phyloP scores from a whole-genome alignment of 2,113 vertebrate genomes.

The Phylloscopus trochiloides region DNA sequence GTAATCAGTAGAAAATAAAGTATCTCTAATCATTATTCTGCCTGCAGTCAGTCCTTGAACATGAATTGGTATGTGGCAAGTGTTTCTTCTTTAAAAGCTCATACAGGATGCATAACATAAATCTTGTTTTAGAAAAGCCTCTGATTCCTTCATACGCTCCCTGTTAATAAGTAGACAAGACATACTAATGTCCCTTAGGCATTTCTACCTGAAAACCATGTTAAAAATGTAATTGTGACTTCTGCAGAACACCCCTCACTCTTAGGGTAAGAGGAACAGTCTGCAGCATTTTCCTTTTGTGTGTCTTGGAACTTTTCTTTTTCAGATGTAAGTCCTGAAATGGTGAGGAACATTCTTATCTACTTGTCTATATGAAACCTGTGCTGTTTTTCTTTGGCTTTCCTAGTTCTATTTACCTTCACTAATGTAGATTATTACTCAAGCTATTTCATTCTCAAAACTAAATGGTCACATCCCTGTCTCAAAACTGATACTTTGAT shows the following conservation, averaged over 20 bases:
- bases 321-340: not conserved
- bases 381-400: not conserved
- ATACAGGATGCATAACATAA: accelerated
- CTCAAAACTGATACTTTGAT: not conserved
- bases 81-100: not conserved
- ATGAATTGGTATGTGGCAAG: not conserved
- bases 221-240: not conserved
- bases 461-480: not conserved
- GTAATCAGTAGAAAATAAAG: constrained; percentile 68
- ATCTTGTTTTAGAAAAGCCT: not conserved
- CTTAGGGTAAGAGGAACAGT: not conserved
- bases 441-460: not conserved
- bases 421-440: not conserved
- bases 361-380: not conserved
- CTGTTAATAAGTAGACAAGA: not conserved
- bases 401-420: not conserved
- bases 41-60: not conserved
- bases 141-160: not conserved
- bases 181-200: not conserved
- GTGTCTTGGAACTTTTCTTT: not conserved
- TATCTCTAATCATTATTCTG: not conserved
- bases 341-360: not conserved
- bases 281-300: not conserved
- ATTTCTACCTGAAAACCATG: not conserved
- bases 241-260: not conserved